Evolutionary conservation across 2,113 vertebrate genomes (phyloP).

Genomic region (Pholis gunnellus): DNA sequence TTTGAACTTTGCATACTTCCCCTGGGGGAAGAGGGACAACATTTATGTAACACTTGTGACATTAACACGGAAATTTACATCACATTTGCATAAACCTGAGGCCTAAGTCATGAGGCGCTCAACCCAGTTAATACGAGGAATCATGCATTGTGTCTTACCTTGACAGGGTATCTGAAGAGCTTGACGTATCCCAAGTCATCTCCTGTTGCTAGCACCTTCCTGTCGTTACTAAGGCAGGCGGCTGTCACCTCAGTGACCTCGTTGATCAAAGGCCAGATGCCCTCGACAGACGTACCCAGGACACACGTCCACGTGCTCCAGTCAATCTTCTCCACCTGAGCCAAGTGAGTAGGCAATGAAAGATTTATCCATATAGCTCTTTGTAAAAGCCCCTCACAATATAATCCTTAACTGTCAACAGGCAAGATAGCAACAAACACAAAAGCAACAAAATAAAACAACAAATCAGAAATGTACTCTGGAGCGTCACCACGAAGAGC

Average conservation of each 20-base stretch:
- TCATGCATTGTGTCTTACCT: constrained; percentile 83
- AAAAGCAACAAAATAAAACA: constrained; percentile 1
- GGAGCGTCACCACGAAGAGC: neutral
- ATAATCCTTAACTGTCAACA: neutral
- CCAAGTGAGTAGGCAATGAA: neutral
- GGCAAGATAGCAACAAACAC: neutral
- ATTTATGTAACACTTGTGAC: constrained; percentile 44
- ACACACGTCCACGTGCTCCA: constrained; percentile 98
- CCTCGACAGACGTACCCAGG: constrained; percentile 93
- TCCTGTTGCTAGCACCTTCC: constrained; percentile 93
- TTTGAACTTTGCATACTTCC: constrained; percentile 97
- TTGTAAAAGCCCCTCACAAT: neutral
- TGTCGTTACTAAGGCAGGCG: constrained; percentile 92
- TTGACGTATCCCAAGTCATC: constrained; percentile 99
- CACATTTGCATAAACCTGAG: constrained; percentile 48
- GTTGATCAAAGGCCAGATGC: constrained; percentile 95
- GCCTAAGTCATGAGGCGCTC: neutral
- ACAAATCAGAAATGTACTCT: neutral
- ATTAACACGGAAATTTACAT: constrained; percentile 54
- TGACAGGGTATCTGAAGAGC: constrained; percentile 95
- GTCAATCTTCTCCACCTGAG: constrained; percentile 94
- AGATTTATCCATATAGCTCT: neutral
- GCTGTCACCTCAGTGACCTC: constrained; percentile 94
- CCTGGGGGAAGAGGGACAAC: constrained; percentile 81
- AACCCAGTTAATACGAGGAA: neutral